Evolutionary conservation across 30 jellyfish, hydroid and myxozoan species (phyloP), one percentile per base, ranked within the genome.

Genomic region (Mastigias papua): DNA sequence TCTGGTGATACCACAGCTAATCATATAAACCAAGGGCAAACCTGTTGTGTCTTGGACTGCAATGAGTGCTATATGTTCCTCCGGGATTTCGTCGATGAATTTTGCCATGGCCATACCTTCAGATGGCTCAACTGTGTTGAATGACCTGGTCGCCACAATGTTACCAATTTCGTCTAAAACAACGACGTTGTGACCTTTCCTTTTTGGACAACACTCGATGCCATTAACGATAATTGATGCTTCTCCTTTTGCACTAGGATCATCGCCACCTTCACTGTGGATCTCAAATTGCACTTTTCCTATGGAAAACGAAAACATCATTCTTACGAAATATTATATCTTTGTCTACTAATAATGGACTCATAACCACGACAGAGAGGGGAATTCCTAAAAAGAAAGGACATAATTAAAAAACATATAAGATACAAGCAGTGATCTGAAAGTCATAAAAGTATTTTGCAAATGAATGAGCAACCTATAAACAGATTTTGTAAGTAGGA

Each of bases 21-120:
- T 42, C 13, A 4, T 42, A n/a, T n/a, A n/a, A n/a, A n/a, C n/a
- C n/a, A n/a, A n/a, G n/a, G n/a, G n/a, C 98, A 7, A 42, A 92
- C 98, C 98, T 54, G 96, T 76, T 20, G 98, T 84, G 58, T 85
- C 98, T 54, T 92, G 98, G 16, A 92, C 96, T 49, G 98, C 98
- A 34, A 92, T 92, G 34, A 92, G 88, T 17, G 98, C 98, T 29
- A 92, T 85, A 84, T 92, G 96, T 48, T 92, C 94, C 16, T 92
- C 98, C 1, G 98, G 98, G 34, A 92, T 92, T 42, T 92, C 98
- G 13, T 92, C 98, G n/a, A 92, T 54, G 69, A 75, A 92, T 49
- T 72, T 85, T 2, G 98, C 96, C 98, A 92, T 92, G 21, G 98
- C 96, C 90, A 79, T 92, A 0, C 96, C 98, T 60, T 92, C 96